A percentile compares a stretch with the other conserved stretches of the same genome.
Evolutionary conservation across 2,888 invertebrate species (phyloP).

Genomic region (Acleris literana): DNA sequence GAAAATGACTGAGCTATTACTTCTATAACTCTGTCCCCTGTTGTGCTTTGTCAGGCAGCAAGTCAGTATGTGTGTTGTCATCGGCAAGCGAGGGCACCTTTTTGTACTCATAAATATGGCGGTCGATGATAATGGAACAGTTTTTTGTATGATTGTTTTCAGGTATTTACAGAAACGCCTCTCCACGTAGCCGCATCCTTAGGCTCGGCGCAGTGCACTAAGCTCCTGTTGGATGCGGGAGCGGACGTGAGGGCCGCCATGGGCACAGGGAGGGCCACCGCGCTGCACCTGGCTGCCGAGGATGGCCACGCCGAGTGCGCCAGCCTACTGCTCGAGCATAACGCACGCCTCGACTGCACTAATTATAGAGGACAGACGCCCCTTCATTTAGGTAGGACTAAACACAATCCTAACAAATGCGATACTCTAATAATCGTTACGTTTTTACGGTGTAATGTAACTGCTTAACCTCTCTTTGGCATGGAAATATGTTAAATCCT

Average conservation of each 20-base stretch:
- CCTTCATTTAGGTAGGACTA: slow-evolving; percentile 86
- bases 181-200: slow-evolving; percentile 91
- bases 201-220: slow-evolving; percentile 87
- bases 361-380: slow-evolving; percentile 92
- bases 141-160: slow-evolving; percentile 40
- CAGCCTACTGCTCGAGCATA: slow-evolving; percentile 87
- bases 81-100: too few relatives aligned
- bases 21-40: too few relatives aligned
- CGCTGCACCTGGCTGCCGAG: slow-evolving; percentile 94
- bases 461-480: too few relatives aligned
- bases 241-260: slow-evolving; percentile 91
- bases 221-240: slow-evolving; percentile 89
- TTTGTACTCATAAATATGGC: too few relatives aligned
- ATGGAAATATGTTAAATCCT: too few relatives aligned
- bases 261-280: slow-evolving; percentile 88
- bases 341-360: slow-evolving; percentile 89
- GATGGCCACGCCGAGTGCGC: slow-evolving; percentile 93
- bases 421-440: too few relatives aligned
- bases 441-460: too few relatives aligned
- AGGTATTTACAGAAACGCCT: slow-evolving; percentile 93
- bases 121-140: too few relatives aligned
- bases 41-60: too few relatives aligned
- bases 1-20: too few relatives aligned
- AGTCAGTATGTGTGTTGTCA: too few relatives aligned
- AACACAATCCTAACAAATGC: neutral